Conservation (phyloP, 2,113 vertebrate species). For the Lasiurus cinereus region DNA sequence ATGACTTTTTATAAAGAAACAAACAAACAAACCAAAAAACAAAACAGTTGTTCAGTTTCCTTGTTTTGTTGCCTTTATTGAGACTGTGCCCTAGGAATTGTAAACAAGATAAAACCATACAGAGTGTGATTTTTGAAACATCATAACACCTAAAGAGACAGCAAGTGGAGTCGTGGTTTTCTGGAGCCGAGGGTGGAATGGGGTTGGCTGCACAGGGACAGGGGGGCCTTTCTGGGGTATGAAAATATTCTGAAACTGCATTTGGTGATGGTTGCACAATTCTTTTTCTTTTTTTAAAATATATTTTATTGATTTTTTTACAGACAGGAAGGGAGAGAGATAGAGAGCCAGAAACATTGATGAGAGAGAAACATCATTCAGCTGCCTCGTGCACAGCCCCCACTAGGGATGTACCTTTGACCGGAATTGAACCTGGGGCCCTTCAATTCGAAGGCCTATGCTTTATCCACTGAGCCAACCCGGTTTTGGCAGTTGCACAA, state of each 20-base stretch:
- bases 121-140: conserved; percentile 82
- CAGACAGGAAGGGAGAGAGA: too few species aligned
- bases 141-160: conserved; percentile 57
- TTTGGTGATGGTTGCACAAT: background rate
- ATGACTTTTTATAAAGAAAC: background rate
- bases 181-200: background rate
- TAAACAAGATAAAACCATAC: conserved; percentile 84
- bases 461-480: too few species aligned
- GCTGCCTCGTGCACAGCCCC: too few species aligned
- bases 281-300: too few species aligned
- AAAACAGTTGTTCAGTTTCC: background rate
- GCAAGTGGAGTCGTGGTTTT: background rate
- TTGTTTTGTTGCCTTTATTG: conserved; percentile 83
- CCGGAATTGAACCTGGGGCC: too few species aligned
- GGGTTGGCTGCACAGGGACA: background rate
- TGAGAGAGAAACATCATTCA: too few species aligned
- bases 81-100: conserved; percentile 73
- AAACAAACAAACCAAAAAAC: too few species aligned
- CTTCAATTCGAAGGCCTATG: too few species aligned
- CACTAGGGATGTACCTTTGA: too few species aligned
- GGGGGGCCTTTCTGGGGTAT: background rate
- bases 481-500: background rate
- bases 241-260: background rate
- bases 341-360: too few species aligned
- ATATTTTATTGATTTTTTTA: too few species aligned